Evolutionary conservation across 2,888 invertebrate genomes (phyloP).

Genomic region (Diadegma fenestrale): DNA sequence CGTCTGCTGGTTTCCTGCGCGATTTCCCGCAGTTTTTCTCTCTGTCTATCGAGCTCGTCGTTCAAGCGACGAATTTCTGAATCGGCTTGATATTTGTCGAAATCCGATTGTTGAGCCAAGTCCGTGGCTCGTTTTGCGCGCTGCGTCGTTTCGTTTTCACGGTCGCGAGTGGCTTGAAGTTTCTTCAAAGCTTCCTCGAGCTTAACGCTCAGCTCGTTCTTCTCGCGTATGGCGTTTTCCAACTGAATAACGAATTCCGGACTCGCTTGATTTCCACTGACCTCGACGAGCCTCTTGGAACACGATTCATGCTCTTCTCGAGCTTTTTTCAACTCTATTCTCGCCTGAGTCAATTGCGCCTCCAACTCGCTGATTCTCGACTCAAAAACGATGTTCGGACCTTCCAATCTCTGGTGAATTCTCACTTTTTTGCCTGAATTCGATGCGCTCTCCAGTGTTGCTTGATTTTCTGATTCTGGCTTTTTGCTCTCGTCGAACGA

Average conservation of each 20-base stretch:
- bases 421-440: constrained; percentile 84
- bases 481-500: constrained; percentile 71
- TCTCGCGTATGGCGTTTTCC: constrained; percentile 78
- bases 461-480: constrained; percentile 25
- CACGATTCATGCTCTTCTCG: constrained; percentile 88
- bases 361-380: constrained; percentile 94
- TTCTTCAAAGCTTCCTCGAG: constrained; percentile 89
- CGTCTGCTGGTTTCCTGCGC: constrained; percentile 91
- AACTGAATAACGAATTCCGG: constrained; percentile 73
- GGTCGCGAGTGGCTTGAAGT: constrained; percentile 88
- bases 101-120: constrained; percentile 91
- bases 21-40: constrained; percentile 90
- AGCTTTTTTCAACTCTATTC: constrained; percentile 91
- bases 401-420: constrained; percentile 86
- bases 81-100: constrained; percentile 92
- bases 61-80: constrained; percentile 90
- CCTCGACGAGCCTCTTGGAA: constrained; percentile 81
- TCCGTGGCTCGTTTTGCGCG: constrained; percentile 90
- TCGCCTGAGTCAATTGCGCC: constrained; percentile 92
- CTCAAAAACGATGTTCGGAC: constrained; percentile 93
- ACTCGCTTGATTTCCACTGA: constrained; percentile 62
- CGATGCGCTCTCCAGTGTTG: constrained; percentile 77
- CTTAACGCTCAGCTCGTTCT: constrained; percentile 77
- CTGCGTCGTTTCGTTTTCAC: constrained; percentile 87
- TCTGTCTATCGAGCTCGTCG: constrained; percentile 92